These are phyloP conservation scores for Syrphus vitripennis DNA, from an alignment of 2,888 invertebrate species.

Conservation along the genomic window DNA sequence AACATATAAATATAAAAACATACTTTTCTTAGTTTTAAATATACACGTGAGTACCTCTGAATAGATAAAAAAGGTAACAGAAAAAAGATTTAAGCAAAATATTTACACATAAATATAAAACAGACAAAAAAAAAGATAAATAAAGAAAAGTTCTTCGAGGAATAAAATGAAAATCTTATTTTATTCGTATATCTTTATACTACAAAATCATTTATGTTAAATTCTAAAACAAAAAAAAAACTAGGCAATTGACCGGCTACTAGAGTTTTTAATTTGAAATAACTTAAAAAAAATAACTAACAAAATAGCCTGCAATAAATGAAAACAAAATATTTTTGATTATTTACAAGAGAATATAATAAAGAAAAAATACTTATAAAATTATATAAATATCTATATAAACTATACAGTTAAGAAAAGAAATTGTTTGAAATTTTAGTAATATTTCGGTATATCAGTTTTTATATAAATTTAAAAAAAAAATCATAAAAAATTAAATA, in stretches of 20 bases:
- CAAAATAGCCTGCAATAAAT: conserved; percentile 18
- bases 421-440: conserved; percentile 14
- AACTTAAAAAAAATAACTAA: conserved; percentile 35
- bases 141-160: conserved; percentile 55
- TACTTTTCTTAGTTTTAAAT: conserved; percentile 68
- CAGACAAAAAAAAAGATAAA: conserved; percentile 34
- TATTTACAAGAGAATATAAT: conserved; percentile 53
- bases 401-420: conserved; percentile 46
- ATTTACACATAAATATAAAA: conserved; percentile 38
- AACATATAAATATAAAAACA: conserved; percentile 43
- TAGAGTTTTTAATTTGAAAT: conserved; percentile 34
- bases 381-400: conserved; percentile 52
- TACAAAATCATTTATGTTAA: conserved; percentile 36
- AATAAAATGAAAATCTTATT: conserved; percentile 21
- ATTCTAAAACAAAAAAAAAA: conserved; percentile 35
- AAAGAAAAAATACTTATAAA: conserved; percentile 47
- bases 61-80: conserved; percentile 64
- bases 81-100: conserved; percentile 1
- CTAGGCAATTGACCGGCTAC: conserved; percentile 29
- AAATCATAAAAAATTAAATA: not conserved
- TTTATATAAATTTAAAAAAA: not conserved
- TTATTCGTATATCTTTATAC: conserved; percentile 48
- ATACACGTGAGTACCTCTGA: conserved; percentile 73
- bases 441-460: conserved; percentile 3
- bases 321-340: conserved; percentile 40